phyloP scores from a whole-genome alignment of 2,888 invertebrate genomes.

The Quadroppia sp. region DNA sequence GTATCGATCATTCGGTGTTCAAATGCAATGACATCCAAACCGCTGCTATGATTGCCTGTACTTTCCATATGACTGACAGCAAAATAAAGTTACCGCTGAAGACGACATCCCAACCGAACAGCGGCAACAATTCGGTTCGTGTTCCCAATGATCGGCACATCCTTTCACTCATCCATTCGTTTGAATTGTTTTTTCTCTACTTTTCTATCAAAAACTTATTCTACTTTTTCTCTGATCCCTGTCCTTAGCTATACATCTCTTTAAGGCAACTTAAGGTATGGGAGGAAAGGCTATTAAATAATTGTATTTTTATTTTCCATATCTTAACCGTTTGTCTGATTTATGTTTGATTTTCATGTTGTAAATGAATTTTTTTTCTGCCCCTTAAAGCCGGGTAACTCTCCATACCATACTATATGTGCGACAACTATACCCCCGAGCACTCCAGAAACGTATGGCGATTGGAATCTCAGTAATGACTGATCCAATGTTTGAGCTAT shows the following conservation, averaged over 20 bases:
- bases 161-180: background rate
- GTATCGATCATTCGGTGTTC: constrained; percentile 54
- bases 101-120: constrained; percentile 19
- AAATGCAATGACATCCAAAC: constrained; percentile 78
- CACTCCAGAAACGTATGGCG: constrained; percentile 31
- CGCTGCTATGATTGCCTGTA: constrained; percentile 86
- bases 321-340: background rate
- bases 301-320: background rate
- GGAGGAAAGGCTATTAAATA: background rate
- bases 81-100: constrained; percentile 9
- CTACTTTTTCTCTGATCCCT: background rate
- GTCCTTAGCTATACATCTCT: constrained; percentile 26
- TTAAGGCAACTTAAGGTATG: constrained; percentile 33
- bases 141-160: background rate
- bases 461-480: constrained; percentile 39
- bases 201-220: background rate
- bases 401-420: constrained; percentile 80
- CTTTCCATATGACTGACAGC: constrained; percentile 57
- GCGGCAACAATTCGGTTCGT: constrained; percentile 27
- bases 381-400: constrained; percentile 63
- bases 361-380: background rate
- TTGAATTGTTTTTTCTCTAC: background rate
- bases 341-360: background rate
- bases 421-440: constrained; percentile 57
- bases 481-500: too few relatives aligned